Base-by-base conservation (phyloP, 2,888 invertebrate species). In the Drosophila limbata region DNA sequence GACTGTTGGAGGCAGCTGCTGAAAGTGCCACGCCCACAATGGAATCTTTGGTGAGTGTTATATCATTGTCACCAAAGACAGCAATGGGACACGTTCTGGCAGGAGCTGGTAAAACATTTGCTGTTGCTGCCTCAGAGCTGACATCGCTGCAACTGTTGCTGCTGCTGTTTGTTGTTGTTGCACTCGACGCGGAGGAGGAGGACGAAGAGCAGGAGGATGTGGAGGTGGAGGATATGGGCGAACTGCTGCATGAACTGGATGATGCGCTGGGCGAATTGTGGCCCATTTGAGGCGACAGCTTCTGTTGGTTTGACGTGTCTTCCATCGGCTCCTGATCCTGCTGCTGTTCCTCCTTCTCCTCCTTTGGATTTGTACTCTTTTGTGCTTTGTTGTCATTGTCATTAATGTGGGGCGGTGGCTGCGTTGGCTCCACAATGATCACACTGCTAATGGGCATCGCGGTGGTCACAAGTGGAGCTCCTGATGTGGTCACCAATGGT, bases 11-110 rank as follows among this genome's bases (percentile, higher is more conserved):
- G 45, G 67, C 73, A 48, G 45, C 75, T n/a, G 71, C 59, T 0
- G 88, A 80, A 15, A 85, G 79, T 13, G 70, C 83, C n/a, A 74
- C 84, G 17, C 66, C 69, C 10, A 69, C 85, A 1, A 66, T 80
- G 2, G 90, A 83, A 42, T 90, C 91, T 65, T 91, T 91, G 56
- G 91, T 91, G 17, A 91, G 73, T 19, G 91, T 91, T 37, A 91
- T 91, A 47, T 91, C 91, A 74, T 91, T 91, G 40, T 91, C 91
- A 28, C 84, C 84, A 59, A 91, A 91, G 4, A 90, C 79, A 31
- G 89, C 91, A 50, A 91, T 81, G 21, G 91, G 91, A 59, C 91
- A 91, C 44, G 62, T 70, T 51, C 76, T 84, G 61, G 56, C 51
- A 37, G 62, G 25, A 15, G 47, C 52, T n/a, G 55, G 60, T 50